Percentiles rank a stretch among this genome's conserved stretches.
Conservation (phyloP, 2,797 vertebrate genomes). For the Scolopax rusticola region DNA sequence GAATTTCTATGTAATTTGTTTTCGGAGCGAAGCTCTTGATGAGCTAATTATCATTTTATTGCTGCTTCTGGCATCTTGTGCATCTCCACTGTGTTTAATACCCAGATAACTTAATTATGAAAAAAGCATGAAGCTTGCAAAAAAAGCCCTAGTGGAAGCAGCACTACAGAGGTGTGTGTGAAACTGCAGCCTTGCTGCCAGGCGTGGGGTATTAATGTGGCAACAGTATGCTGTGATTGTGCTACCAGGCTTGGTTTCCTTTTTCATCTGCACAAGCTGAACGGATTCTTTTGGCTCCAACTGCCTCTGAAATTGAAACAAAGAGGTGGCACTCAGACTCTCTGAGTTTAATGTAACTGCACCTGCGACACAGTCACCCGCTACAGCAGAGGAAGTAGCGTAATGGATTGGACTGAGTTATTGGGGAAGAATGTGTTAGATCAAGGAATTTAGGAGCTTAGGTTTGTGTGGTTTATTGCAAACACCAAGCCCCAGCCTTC, state of each 20-base stretch:
- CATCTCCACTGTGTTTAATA: constrained; percentile 67
- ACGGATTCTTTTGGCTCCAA: background rate
- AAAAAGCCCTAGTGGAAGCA: background rate
- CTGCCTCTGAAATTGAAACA: constrained; percentile 36
- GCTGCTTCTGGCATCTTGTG: constrained; percentile 74
- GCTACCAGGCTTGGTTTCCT: constrained; percentile 12
- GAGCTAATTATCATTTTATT: constrained; percentile 79
- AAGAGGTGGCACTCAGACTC: background rate
- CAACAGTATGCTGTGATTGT: background rate
- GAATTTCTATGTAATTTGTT: constrained; percentile 75
- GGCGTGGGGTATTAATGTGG: background rate
- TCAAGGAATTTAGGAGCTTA: background rate
- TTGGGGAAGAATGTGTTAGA: constrained; percentile 3
- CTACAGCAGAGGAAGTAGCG: background rate
- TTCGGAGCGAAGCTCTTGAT: constrained; percentile 73
- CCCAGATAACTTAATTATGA: constrained; percentile 72
- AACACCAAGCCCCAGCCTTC: background rate
- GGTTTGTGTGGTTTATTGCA: constrained; percentile 23
- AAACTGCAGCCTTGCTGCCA: constrained; percentile 11
- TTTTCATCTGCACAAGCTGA: background rate
- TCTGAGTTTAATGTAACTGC: background rate
- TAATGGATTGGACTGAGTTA: background rate
- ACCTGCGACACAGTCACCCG: background rate
- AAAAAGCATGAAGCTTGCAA: constrained; percentile 44
- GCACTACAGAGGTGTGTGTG: background rate